Base-by-base conservation (phyloP, 2,113 vertebrate species). In the Chlamydotis undulata region DNA sequence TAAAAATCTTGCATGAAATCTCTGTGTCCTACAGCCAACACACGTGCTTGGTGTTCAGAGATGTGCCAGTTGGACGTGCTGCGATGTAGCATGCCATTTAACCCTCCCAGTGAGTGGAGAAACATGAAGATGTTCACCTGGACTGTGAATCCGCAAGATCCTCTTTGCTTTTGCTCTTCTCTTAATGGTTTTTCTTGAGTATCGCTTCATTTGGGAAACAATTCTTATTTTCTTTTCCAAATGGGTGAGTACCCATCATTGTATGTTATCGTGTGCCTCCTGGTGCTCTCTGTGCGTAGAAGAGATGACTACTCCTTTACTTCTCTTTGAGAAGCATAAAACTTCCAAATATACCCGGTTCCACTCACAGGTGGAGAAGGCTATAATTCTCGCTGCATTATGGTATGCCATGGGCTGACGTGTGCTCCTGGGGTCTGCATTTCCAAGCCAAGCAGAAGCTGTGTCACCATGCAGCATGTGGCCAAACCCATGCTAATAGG, bases 251-350 rank as follows among this genome's bases (percentile, higher is more conserved):
- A 86, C 28, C 25, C 18, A n/a, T 57, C 7, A 9, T 23, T 45
- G 14, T 0, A 0, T 35, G 41, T 50, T 79, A 41, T 7, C 0
- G 0, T 37, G 31, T 83, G 15, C 41, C 23, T 94, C 39, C 15
- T 45, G 14, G 14, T 76, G 29, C 57, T 73, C 33, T 85, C 55
- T 57, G 8, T 25, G 6, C 6, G 8, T 41, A 24, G 22, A 53
- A 94, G 33, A 83, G 35, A 69, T 28, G 10, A 39, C 8, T 49
- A 8, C 13, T 90, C 13, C 37, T 94, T 89, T 63, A 45, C 12
- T 77, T 39, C 4, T 14, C 45, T 61, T 83, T 91, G 19, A 26
- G 78, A 85, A 73, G 28, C 21, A 45, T 57, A 83, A 82, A 73
- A n/a, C 45, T 52, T 93, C 49, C 23, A 43, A 43, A 7, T 52